Conservation (phyloP, 2,888 invertebrate species). For the Alloplasta piceator region DNA sequence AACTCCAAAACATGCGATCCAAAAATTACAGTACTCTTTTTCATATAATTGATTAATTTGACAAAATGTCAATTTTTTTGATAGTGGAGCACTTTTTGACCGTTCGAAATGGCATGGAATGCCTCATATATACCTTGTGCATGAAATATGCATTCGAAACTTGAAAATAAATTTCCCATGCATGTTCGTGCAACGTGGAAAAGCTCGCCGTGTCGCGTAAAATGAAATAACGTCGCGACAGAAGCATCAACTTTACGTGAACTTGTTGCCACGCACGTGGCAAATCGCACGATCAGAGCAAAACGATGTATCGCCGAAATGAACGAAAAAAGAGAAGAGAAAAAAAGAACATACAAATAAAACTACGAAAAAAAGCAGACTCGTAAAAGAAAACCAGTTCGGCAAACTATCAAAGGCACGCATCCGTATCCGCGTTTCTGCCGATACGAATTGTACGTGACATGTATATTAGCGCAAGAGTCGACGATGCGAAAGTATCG, state of each 20-base stretch:
- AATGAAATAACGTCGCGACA: constrained; percentile 22
- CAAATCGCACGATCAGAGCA: background rate
- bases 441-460: constrained; percentile 64
- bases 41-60: too few relatives aligned
- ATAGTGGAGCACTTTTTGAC: too few relatives aligned
- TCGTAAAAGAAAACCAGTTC: constrained; percentile 55
- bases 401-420: constrained; percentile 62
- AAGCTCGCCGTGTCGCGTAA: constrained; percentile 32
- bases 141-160: too few relatives aligned
- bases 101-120: too few relatives aligned
- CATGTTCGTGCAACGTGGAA: too few relatives aligned
- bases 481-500: constrained; percentile 43
- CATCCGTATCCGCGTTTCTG: constrained; percentile 52
- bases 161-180: too few relatives aligned
- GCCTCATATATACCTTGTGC: too few relatives aligned
- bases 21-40: too few relatives aligned
- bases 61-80: too few relatives aligned
- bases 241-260: constrained; percentile 34
- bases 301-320: constrained; percentile 46
- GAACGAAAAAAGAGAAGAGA: constrained; percentile 10
- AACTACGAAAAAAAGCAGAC: constrained; percentile 2
- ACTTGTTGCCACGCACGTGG: constrained; percentile 26
- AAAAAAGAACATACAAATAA: constrained; percentile 17
- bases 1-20: too few relatives aligned
- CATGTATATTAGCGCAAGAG: constrained; percentile 58